Conservation (phyloP, 2,113 vertebrate species). For the Ifrita kowaldi region DNA sequence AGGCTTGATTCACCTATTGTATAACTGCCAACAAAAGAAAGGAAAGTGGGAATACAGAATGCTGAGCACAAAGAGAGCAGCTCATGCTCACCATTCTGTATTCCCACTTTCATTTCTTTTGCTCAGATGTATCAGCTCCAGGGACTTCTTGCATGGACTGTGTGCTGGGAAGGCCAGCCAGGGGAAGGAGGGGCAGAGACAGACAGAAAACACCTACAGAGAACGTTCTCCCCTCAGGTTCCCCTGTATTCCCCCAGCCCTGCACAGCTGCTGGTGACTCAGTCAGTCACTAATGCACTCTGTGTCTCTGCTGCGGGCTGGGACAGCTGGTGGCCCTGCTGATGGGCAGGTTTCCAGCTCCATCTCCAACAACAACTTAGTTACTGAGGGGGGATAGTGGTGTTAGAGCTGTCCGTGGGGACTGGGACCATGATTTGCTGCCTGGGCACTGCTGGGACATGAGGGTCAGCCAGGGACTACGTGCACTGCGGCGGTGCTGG, state of each 20-base stretch:
- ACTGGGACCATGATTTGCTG: neutral
- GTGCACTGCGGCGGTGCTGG: neutral
- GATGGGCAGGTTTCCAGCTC: neutral
- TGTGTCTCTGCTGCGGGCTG: neutral
- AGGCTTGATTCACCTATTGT: neutral
- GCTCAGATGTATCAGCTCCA: accelerated
- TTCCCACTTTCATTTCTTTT: neutral
- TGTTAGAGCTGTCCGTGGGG: too few species aligned
- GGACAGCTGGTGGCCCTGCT: neutral
- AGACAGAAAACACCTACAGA: neutral
- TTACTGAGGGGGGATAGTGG: accelerated
- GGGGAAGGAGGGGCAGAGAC: neutral
- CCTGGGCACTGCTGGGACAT: neutral
- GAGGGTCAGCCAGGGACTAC: neutral
- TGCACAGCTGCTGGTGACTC: neutral
- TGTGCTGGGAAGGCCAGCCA: neutral
- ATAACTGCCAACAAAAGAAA: neutral
- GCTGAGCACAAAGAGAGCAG: neutral
- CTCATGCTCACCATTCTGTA: neutral
- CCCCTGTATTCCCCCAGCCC: neutral
- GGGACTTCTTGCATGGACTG: neutral
- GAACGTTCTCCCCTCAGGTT: neutral
- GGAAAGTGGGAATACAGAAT: neutral
- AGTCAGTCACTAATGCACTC: accelerated
- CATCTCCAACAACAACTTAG: accelerated